Evolutionary conservation across 1,140 invertebrate genomes (phyloP), one percentile per base, ranked within the genome.

Genomic region (Streblospio benedicti): DNA sequence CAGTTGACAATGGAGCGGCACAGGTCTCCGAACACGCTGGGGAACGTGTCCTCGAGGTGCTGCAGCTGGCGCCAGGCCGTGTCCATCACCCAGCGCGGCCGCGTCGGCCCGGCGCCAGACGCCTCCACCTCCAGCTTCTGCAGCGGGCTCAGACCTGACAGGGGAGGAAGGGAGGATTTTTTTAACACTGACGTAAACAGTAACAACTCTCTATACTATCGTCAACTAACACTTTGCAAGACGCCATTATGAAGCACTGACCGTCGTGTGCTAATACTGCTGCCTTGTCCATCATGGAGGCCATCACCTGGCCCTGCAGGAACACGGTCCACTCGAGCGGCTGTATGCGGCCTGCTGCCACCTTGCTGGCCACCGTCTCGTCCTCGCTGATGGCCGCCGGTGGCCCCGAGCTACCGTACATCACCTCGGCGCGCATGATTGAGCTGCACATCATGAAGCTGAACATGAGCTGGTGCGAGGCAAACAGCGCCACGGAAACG

Each of bases 401-500:
- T 54, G 61, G 69, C 45, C 60, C n/a, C n/a, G n/a, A n/a, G n/a
- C n/a, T n/a, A n/a, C n/a, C n/a, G n/a, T n/a, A n/a, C n/a, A n/a
- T n/a, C 2, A 56, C 53, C 2, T 56, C 63, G 4, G 59, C 60
- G 23, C 68, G 65, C 71, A 75, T 71, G 16, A 77, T 73, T 59
- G 69, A 71, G 27, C 69, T 71, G 47, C 68, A 68, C 55, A 77
- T 47, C 65, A 76, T 65, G 59, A 76, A 76, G 16, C 74, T 75
- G 62, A 76, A 78, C 16, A 70, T 71, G 18, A 77, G 63, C 66
- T 77, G 72, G 59, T 78, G 76, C 43, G 67, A 62, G 30, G 70
- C 67, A 62, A 78, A 78, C 27, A 78, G 55, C 5, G 71, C 73
- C n/a, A 74, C 70, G 4, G 73, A 73, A 16, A 75, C 73, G 5